Evolutionary conservation across 2,797 vertebrate genomes (phyloP).

Genomic region (Lacerta bilineata): DNA sequence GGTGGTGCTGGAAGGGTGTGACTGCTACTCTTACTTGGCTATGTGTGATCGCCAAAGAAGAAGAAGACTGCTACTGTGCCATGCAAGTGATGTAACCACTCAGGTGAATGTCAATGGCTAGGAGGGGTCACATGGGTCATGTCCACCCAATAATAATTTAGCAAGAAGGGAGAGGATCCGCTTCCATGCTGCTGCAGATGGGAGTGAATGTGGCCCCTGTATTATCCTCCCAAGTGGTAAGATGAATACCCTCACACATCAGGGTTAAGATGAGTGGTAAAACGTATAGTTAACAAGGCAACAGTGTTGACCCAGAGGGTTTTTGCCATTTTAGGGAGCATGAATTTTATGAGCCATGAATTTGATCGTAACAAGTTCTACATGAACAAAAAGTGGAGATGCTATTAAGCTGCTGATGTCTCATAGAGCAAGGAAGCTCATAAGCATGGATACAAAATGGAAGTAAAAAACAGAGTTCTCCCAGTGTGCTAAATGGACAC

Average conservation of each 20-base stretch:
- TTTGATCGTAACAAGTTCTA: neutral
- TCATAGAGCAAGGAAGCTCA: neutral
- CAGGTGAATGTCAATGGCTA: neutral
- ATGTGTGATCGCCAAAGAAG: too few relatives aligned
- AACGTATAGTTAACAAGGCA: neutral
- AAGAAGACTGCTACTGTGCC: neutral
- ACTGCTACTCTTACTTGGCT: neutral
- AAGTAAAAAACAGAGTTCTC: neutral
- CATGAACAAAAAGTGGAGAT: neutral
- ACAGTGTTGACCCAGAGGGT: neutral
- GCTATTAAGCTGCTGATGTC: neutral
- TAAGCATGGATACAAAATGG: neutral
- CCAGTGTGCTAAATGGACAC: neutral
- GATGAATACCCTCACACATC: neutral
- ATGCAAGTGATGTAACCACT: neutral
- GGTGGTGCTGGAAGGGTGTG: neutral
- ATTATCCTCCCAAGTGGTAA: neutral
- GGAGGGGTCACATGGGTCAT: too few relatives aligned
- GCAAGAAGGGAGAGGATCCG: neutral
- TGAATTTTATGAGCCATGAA: neutral
- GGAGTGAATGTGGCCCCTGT: neutral
- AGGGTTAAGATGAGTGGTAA: neutral
- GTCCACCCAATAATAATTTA: neutral
- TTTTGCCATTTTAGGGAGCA: neutral
- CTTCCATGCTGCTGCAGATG: neutral